Evolutionary conservation across 1,140 invertebrate species (phyloP).

Genomic region (Orius insidiosus): DNA sequence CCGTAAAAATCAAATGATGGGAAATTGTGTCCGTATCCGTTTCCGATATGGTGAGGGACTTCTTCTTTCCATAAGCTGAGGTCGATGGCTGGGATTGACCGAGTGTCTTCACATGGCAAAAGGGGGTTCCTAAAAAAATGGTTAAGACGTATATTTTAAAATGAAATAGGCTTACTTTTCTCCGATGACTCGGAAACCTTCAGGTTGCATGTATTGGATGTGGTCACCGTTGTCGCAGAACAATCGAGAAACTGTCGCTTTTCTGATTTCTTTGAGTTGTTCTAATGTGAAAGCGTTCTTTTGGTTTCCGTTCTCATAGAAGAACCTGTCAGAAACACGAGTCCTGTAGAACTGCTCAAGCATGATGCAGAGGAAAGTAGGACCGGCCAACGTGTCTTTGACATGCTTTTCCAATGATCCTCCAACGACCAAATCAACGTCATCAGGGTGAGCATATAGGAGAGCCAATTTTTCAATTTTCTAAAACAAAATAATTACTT

Average conservation of each 20-base stretch:
- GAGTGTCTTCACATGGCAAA: constrained; percentile 34
- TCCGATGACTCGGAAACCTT: constrained; percentile 39
- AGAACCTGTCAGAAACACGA: constrained; percentile 65
- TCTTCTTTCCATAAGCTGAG: constrained; percentile 26
- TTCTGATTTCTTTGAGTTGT: constrained; percentile 72
- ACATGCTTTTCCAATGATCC: constrained; percentile 63
- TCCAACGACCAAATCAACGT: constrained; percentile 78
- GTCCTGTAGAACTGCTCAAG: constrained; percentile 74
- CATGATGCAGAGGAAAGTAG: constrained; percentile 82
- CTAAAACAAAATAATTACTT: constrained; percentile 26
- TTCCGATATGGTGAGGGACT: neutral
- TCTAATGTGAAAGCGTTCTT: constrained; percentile 49
- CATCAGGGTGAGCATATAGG: constrained; percentile 53
- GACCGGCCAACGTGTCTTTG: constrained; percentile 61
- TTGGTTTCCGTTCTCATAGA: constrained; percentile 55
- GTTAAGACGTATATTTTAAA: neutral
- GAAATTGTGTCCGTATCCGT: too few species aligned
- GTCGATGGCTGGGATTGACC: constrained; percentile 40
- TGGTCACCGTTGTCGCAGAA: constrained; percentile 76
- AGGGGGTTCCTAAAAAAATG: constrained; percentile 43
- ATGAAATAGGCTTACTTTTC: constrained; percentile 30
- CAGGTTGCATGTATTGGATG: constrained; percentile 52
- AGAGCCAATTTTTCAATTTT: constrained; percentile 41
- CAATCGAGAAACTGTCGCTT: constrained; percentile 59
- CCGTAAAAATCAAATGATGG: too few species aligned